Conservation (phyloP, 2,888 invertebrate species). For the Nomada fucata region DNA sequence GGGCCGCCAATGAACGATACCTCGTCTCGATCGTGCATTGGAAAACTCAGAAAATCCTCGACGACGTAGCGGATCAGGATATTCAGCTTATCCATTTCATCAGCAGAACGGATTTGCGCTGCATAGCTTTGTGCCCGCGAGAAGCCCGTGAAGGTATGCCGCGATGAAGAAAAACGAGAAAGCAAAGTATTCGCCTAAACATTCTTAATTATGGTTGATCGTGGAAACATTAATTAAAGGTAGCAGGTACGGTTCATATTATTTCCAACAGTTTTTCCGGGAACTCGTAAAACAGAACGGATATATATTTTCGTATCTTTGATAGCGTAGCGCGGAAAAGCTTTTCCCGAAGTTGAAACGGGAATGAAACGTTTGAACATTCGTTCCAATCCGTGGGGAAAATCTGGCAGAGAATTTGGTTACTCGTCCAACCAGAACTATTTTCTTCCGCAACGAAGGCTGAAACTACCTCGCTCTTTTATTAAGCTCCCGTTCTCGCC, state of each 20-base stretch:
- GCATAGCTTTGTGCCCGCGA: too few relatives aligned
- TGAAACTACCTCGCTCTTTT: constrained; percentile 12
- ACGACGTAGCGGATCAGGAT: constrained; percentile 45
- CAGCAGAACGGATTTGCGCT: too few relatives aligned
- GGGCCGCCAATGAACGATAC: constrained; percentile 16
- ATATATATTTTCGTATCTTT: not conserved
- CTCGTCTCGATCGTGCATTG: constrained; percentile 33
- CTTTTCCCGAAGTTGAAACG: constrained; percentile 5
- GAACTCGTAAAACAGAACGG: not conserved
- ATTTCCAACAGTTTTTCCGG: too few relatives aligned
- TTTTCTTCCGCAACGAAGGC: constrained; percentile 7
- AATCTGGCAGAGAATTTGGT: constrained; percentile 15
- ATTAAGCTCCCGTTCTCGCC: constrained; percentile 21
- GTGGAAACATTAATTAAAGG: too few relatives aligned
- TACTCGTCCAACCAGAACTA: not conserved
- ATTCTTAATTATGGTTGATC: too few relatives aligned
- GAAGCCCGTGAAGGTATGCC: too few relatives aligned
- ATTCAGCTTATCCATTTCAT: constrained; percentile 13
- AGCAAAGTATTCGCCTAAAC: too few relatives aligned
- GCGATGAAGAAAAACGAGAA: too few relatives aligned
- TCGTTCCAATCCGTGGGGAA: constrained; percentile 2
- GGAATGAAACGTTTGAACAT: not conserved
- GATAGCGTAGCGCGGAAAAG: not conserved
- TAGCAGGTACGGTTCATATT: too few relatives aligned
- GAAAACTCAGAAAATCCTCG: constrained; percentile 47